Base-by-base conservation (phyloP, 2,113 vertebrate genomes). In the Sakesphorus luctuosus region DNA sequence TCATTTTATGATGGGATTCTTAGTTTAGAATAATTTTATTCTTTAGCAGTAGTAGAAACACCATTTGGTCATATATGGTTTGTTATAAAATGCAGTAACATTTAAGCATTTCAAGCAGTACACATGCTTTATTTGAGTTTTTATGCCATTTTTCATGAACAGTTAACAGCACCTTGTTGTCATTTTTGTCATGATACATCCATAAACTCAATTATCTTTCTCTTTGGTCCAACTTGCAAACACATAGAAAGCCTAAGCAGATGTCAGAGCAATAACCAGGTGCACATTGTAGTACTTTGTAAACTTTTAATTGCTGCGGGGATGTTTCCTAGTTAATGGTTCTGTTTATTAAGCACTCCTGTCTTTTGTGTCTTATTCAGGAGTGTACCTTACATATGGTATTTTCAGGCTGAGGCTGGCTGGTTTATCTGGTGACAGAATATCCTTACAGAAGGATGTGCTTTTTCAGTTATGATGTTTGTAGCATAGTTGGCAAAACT, bases 231-330 rank as follows among this genome's bases (percentile, higher is more conserved):
- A 91, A 79, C 76, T 96, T 94, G 76, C 2, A 85, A 87, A 53
- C 46, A 40, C 59, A 40, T 1, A 93, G 69, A 93, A 93, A 96
- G 61, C 29, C 21, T 38, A 93, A 95, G 79, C 97, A 96, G 95
- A 96, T 97, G 97, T 97, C 90, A 80, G 84, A 90, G 89, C 82
- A 66, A 91, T 95, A 95, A 80, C 76, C 90, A 96, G 89, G 92
- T 97, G 84, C 68, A 63, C 1, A 2, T 8, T 85, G 56, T 49
- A 90, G 65, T 90, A 71, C 67, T 91, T 87, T 21, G 47, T 78
- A 84, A 90, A 95, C 68, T 93, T 96, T 73, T 94, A 94, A 89
- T 93, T 84, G 90, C 67, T 81, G 62, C 65, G 78, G 50, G 71
- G 58, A 82, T 77, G 52, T 91, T 92, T 71, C 31, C 56, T 49